Base-by-base conservation (phyloP, 2,113 vertebrate species). In the Pomatorhinus ruficollis region DNA sequence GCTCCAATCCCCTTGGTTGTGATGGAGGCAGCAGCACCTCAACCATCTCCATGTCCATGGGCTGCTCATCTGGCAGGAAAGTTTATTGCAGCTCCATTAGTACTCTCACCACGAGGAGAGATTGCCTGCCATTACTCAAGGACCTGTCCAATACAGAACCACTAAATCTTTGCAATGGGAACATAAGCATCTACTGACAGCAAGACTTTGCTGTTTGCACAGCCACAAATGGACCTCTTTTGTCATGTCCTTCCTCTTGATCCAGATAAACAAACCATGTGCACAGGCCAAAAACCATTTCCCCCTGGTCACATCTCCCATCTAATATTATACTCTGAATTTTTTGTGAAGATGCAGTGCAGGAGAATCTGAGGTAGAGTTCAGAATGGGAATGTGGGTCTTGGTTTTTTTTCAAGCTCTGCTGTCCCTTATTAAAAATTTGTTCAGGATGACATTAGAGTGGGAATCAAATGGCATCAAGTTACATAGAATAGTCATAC, bases 291-390 rank as follows among this genome's bases (percentile, higher is more conserved):
- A 42, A 81, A 81, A 83, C 57, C 1, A 15, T 2, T 21, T 13
- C 3, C 2, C 4, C 3, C 4, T 1, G 2, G 37, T 52, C 23
- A 19, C 15, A 28, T 39, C 54, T 65, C 10, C 40, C 31, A 65
- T 37, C 24, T 69, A 28, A 81, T 70, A 74, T 8, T 5, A 39
- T 8, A 56, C 4, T 1, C 37, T 69, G 81, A 35, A 24, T 37
- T 71, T 65, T 69, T 64, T 59, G 37, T 56, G 54, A 25, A 52
- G 72, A 7, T 56, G 27, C 15, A 68, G 16, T 49, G 27, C 20
- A 44, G 25, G 35, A 45, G 10, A 76, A 47, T 59, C 23, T 4
- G 4, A 71, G 12, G 3, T 35, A 56, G 42, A 80, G 6, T 57
- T 93, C 49, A 76, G 68, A 93, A 60, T 0, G 1, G 14, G 6